Conservation (phyloP, 2,113 vertebrate species). For the Thinocorus orbignyianus region DNA sequence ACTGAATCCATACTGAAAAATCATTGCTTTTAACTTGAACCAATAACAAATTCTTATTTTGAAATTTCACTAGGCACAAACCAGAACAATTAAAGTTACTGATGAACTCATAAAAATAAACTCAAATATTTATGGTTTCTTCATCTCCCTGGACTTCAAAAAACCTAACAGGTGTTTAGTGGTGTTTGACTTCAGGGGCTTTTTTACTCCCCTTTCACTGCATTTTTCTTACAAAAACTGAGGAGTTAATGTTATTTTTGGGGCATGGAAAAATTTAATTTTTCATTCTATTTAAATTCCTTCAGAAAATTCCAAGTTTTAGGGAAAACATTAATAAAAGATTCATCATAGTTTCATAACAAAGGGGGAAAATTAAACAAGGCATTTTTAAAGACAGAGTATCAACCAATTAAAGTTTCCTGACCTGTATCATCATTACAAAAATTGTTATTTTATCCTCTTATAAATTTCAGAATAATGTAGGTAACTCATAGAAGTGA, state of each 20-base stretch:
- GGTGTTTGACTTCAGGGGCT: not conserved
- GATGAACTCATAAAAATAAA: not conserved
- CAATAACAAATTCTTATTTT: not conserved
- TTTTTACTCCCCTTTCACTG: not conserved
- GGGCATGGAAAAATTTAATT: not conserved
- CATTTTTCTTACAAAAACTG: not conserved
- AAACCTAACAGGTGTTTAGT: not conserved
- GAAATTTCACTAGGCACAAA: fast-evolving
- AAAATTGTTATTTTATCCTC: not conserved
- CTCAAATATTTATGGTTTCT: not conserved
- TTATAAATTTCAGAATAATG: not conserved
- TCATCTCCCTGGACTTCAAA: not conserved
- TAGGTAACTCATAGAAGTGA: not conserved
- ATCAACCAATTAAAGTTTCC: not conserved
- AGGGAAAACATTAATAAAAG: not conserved
- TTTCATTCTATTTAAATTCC: not conserved
- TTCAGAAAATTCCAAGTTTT: not conserved
- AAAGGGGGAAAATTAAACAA: not conserved
- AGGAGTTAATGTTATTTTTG: not conserved
- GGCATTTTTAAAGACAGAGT: not conserved
- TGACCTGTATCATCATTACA: fast-evolving
- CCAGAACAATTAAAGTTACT: not conserved
- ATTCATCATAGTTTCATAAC: not conserved
- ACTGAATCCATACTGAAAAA: not conserved
- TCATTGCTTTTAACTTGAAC: not conserved